Evolutionary conservation across 2,888 invertebrate genomes (phyloP).

Genomic region (Tipula lateralis): DNA sequence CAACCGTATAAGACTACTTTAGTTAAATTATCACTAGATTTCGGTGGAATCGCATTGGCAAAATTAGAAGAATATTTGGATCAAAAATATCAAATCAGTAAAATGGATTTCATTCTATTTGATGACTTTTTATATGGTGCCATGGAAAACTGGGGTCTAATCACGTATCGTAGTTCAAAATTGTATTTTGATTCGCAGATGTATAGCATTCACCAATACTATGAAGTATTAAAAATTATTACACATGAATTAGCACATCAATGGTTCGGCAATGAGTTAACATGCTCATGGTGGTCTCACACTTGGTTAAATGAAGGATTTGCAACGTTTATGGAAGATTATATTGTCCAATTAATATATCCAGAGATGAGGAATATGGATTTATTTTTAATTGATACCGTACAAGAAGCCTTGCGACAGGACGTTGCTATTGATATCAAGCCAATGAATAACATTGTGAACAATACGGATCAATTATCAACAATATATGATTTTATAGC

Average conservation of each 20-base stretch:
- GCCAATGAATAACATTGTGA: slow-evolving; percentile 53
- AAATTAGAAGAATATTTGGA: slow-evolving; percentile 29
- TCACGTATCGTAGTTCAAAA: slow-evolving; percentile 50
- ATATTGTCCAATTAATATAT: slow-evolving; percentile 40
- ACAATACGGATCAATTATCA: slow-evolving; percentile 51
- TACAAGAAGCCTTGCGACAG: slow-evolving; percentile 43
- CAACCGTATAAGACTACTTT: background rate
- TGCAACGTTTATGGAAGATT: slow-evolving; percentile 65
- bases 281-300: slow-evolving; percentile 65
- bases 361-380: slow-evolving; percentile 48
- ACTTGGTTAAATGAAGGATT: slow-evolving; percentile 73
- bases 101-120: slow-evolving; percentile 77
- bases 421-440: slow-evolving; percentile 45
- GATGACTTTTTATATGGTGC: slow-evolving; percentile 80
- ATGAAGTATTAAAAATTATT: slow-evolving; percentile 49
- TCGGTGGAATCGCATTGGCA: slow-evolving; percentile 25
- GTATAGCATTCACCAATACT: background rate
- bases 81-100: slow-evolving; percentile 26
- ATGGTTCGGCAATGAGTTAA: slow-evolving; percentile 76
- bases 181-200: background rate
- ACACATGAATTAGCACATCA: slow-evolving; percentile 63
- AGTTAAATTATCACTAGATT: slow-evolving; percentile 26
- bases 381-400: slow-evolving; percentile 46
- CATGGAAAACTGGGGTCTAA: slow-evolving; percentile 93
- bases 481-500: slow-evolving; percentile 57